Percentiles rank a stretch among this genome's conserved stretches.
These are phyloP conservation scores for Sylvietta virens DNA, from an alignment of 2,113 vertebrate genomes.

Conservation along the genomic window DNA sequence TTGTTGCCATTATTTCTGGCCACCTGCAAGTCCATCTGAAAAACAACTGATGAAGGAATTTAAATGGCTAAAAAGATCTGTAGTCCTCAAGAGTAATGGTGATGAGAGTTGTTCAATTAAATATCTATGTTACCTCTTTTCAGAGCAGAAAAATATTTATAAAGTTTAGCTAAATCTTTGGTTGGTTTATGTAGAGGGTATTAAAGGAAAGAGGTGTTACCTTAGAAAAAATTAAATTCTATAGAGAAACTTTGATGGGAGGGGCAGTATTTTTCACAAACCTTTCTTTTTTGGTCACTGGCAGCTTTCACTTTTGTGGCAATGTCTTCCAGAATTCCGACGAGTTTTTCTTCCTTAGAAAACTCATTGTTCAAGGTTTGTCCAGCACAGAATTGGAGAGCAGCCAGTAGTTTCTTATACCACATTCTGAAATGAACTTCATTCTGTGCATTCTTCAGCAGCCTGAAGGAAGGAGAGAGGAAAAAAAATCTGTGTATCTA, in stretches of 20 bases:
- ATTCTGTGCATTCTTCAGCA: constrained; percentile 69
- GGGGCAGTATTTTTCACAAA: constrained; percentile 23
- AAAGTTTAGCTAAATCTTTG: background rate
- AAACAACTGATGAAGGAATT: background rate
- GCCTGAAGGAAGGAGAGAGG: constrained; percentile 52
- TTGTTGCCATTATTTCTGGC: background rate
- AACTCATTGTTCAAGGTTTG: constrained; percentile 68
- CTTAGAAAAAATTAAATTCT: background rate
- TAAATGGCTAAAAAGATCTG: background rate
- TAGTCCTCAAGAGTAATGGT: background rate
- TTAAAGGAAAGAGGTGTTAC: background rate
- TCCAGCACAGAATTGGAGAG: constrained; percentile 72
- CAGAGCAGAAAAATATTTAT: background rate
- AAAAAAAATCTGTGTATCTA: constrained; percentile 31
- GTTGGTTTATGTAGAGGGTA: background rate
- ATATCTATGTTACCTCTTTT: background rate
- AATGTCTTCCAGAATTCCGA: constrained; percentile 60
- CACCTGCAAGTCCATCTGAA: background rate
- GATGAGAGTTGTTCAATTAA: background rate
- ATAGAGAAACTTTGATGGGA: background rate
- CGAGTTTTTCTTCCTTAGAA: constrained; percentile 66
- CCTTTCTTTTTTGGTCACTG: constrained; percentile 62
- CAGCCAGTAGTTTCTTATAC: constrained; percentile 70
- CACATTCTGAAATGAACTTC: constrained; percentile 72
- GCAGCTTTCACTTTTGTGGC: constrained; percentile 64